Evolutionary conservation across 2,888 invertebrate species (phyloP).

Genomic region (Griposia aprilina): DNA sequence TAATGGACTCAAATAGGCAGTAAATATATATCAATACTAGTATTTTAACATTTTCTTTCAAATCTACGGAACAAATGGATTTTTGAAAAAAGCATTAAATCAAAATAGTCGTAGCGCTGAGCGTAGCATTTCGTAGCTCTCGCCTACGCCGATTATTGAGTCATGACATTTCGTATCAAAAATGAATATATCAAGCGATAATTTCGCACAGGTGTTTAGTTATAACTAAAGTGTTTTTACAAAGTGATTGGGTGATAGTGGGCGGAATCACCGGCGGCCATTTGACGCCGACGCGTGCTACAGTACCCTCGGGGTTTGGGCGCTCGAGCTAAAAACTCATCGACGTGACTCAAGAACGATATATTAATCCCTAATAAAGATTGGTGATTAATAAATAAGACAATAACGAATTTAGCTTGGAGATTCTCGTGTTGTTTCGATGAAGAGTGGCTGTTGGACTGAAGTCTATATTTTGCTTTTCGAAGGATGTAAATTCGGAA

Average conservation of each 20-base stretch:
- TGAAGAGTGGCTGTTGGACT: neutral
- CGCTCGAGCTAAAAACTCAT: slow-evolving; percentile 39
- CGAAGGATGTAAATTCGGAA: neutral
- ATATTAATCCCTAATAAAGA: slow-evolving; percentile 51
- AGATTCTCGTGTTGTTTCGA: neutral
- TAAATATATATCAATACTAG: too few species aligned
- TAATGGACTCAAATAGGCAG: too few species aligned
- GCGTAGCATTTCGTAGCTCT: slow-evolving; percentile 31
- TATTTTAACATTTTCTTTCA: neutral
- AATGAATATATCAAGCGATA: slow-evolving; percentile 32
- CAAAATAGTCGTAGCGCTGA: neutral
- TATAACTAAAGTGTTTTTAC: slow-evolving; percentile 55
- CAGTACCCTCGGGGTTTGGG: slow-evolving; percentile 42
- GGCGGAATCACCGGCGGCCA: slow-evolving; percentile 62
- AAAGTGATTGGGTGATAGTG: slow-evolving; percentile 64
- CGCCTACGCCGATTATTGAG: slow-evolving; percentile 21
- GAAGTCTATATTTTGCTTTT: neutral
- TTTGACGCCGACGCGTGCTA: slow-evolving; percentile 64
- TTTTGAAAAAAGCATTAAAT: neutral
- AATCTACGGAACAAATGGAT: neutral
- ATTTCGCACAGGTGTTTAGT: slow-evolving; percentile 60
- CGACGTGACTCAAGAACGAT: slow-evolving; percentile 51
- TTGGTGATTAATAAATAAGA: slow-evolving; percentile 51
- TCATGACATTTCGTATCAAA: neutral
- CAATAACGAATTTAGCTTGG: slow-evolving; percentile 18